A percentile compares a stretch with the other conserved stretches of the same genome.
Conservation (phyloP, 2,888 invertebrate species). For the Trissolcus brochymenae region DNA sequence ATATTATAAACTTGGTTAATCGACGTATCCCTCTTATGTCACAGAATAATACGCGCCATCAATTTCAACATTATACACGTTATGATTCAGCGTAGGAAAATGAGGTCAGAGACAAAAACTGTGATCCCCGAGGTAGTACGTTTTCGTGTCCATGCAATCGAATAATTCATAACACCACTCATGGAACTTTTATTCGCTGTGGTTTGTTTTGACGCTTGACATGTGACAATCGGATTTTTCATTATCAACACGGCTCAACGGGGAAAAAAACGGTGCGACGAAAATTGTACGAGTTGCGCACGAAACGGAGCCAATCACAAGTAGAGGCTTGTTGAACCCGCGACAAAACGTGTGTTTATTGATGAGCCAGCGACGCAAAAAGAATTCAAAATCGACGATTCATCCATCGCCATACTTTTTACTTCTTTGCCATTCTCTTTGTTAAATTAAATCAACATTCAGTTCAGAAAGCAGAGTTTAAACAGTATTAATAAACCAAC, state of each 20-base stretch:
- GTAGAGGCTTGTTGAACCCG: constrained; percentile 25
- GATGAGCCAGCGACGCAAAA: constrained; percentile 23
- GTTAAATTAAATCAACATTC: neutral
- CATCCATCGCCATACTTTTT: constrained; percentile 18
- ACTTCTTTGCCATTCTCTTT: constrained; percentile 22
- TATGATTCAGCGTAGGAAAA: neutral
- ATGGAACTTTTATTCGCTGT: constrained; percentile 14
- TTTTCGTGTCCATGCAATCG: constrained; percentile 2
- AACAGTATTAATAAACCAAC: no score
- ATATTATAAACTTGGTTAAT: constrained; percentile 40
- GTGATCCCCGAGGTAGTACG: neutral
- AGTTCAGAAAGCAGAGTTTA: no score
- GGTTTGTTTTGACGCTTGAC: constrained; percentile 24
- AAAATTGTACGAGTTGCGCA: constrained; percentile 32
- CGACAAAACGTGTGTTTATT: constrained; percentile 39
- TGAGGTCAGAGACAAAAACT: no score
- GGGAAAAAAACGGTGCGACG: constrained; percentile 11
- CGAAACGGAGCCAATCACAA: constrained; percentile 37
- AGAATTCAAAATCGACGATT: constrained; percentile 40
- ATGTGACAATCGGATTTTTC: constrained; percentile 34
- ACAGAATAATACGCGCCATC: constrained; percentile 15
- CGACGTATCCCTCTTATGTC: constrained; percentile 25
- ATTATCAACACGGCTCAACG: constrained; percentile 16
- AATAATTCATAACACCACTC: constrained; percentile 18
- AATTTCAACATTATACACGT: constrained; percentile 16